These are phyloP conservation scores for Orchestia grillus DNA, from an alignment of 1,140 invertebrate species.

Conservation along the genomic window DNA sequence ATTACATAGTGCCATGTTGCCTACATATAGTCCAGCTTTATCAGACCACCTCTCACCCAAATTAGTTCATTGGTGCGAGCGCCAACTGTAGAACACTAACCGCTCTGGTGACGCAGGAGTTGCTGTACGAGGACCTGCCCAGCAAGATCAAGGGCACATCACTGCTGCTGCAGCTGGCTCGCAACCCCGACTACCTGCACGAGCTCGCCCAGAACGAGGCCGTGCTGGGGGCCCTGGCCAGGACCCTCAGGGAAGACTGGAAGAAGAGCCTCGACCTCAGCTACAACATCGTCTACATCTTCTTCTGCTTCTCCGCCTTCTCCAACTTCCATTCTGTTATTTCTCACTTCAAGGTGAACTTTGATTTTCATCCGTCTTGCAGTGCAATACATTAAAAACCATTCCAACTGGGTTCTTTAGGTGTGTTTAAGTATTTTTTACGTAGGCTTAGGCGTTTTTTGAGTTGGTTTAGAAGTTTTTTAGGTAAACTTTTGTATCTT, in stretches of 20 bases:
- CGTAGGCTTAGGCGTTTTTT: too few relatives aligned
- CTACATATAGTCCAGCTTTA: too few relatives aligned
- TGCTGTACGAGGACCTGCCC: slow-evolving; percentile 94
- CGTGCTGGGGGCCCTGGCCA: slow-evolving; percentile 92
- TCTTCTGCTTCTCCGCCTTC: slow-evolving; percentile 98
- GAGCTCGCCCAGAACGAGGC: slow-evolving; percentile 95
- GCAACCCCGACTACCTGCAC: slow-evolving; percentile 93
- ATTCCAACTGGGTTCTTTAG: too few relatives aligned
- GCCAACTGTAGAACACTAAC: too few relatives aligned
- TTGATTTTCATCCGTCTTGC: too few relatives aligned
- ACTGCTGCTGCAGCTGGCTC: slow-evolving; percentile 89
- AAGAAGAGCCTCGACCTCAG: slow-evolving; percentile 95
- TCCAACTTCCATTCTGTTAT: slow-evolving; percentile 94
- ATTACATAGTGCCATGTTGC: too few relatives aligned
- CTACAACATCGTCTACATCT: slow-evolving; percentile 96
- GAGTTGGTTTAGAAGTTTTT: too few relatives aligned
- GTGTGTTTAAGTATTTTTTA: too few relatives aligned
- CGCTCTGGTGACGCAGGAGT: slow-evolving; percentile 74
- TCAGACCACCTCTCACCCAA: too few relatives aligned
- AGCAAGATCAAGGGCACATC: slow-evolving; percentile 95
- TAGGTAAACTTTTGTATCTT: too few relatives aligned
- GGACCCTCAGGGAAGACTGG: slow-evolving; percentile 97
- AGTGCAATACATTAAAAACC: too few relatives aligned
- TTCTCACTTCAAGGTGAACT: slow-evolving; percentile 84
- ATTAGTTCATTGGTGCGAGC: too few relatives aligned